Conservation (phyloP, 2,113 vertebrate species). For the Otis tarda region DNA sequence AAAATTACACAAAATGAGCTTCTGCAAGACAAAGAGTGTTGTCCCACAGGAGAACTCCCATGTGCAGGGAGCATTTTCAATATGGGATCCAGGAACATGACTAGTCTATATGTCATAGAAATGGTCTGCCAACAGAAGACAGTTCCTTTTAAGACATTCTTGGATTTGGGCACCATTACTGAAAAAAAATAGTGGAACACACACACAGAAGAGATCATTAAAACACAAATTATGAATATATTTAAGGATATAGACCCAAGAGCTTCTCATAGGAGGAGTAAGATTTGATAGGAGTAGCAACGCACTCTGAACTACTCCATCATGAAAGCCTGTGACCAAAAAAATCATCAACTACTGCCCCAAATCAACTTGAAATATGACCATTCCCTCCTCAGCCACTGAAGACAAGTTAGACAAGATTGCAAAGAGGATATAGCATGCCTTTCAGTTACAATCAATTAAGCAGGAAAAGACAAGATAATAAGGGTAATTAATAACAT, state of each 20-base stretch:
- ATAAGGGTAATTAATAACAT: constrained; percentile 22
- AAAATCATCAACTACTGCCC: not conserved
- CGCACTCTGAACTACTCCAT: not conserved
- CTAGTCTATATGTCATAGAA: not conserved
- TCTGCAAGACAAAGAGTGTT: not conserved
- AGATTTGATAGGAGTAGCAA: not conserved
- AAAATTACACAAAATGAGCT: not conserved
- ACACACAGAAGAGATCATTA: not conserved
- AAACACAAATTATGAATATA: not conserved
- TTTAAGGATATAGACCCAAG: not conserved
- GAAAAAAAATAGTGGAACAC: not conserved
- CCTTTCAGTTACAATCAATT: constrained; percentile 7
- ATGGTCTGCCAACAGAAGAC: not conserved
- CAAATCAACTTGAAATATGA: not conserved
- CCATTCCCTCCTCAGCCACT: not conserved
- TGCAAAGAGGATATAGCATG: not conserved
- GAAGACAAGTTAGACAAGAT: not conserved
- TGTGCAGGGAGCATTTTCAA: not conserved
- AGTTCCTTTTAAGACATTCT: not conserved
- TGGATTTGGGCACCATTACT: not conserved
- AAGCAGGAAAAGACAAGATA: constrained; percentile 31
- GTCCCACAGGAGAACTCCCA: not conserved
- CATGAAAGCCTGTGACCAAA: not conserved
- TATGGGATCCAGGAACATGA: not conserved
- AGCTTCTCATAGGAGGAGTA: not conserved